These are phyloP conservation scores for Drosophila obscura DNA, from an alignment of 1,140 invertebrate species.

Conservation along the genomic window DNA sequence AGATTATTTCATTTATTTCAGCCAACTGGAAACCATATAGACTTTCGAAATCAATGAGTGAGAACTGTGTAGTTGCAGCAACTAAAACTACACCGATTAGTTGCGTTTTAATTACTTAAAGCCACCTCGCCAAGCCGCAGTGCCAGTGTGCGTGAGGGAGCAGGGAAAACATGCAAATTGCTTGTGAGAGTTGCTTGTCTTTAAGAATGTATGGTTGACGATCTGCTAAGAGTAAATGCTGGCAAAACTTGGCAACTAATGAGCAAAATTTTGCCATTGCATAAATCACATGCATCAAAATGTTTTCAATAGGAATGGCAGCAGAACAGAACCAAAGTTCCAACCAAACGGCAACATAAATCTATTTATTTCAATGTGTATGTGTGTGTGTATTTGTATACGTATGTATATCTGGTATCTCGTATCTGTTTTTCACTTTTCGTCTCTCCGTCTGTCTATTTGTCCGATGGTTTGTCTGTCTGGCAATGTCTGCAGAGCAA, in stretches of 20 bases:
- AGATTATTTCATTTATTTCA: not conserved
- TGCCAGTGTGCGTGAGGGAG: slow-evolving; percentile 8
- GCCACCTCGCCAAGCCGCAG: slow-evolving; percentile 9
- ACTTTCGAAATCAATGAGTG: slow-evolving; percentile 13
- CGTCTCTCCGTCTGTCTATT: slow-evolving; percentile 26
- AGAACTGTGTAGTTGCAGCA: not conserved
- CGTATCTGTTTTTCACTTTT: slow-evolving; percentile 51
- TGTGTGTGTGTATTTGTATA: slow-evolving; percentile 6
- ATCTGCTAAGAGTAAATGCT: slow-evolving; percentile 33
- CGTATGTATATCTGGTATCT: slow-evolving; percentile 28
- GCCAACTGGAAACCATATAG: not conserved
- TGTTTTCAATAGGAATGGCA: slow-evolving; percentile 71
- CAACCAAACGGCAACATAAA: slow-evolving; percentile 61
- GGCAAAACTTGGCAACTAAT: slow-evolving; percentile 73
- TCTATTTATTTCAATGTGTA: slow-evolving; percentile 57
- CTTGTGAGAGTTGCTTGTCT: slow-evolving; percentile 44
- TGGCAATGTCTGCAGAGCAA: slow-evolving; percentile 67
- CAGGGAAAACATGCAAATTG: slow-evolving; percentile 33
- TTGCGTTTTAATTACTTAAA: slow-evolving; percentile 40
- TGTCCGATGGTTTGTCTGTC: slow-evolving; percentile 46
- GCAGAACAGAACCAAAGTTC: slow-evolving; percentile 59
- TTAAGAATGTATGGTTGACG: slow-evolving; percentile 61
- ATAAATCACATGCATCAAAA: slow-evolving; percentile 80
- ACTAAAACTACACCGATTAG: slow-evolving; percentile 36
- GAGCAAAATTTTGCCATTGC: slow-evolving; percentile 73